Conservation (phyloP, 2,113 vertebrate genomes). For the Clarias batrachus region DNA sequence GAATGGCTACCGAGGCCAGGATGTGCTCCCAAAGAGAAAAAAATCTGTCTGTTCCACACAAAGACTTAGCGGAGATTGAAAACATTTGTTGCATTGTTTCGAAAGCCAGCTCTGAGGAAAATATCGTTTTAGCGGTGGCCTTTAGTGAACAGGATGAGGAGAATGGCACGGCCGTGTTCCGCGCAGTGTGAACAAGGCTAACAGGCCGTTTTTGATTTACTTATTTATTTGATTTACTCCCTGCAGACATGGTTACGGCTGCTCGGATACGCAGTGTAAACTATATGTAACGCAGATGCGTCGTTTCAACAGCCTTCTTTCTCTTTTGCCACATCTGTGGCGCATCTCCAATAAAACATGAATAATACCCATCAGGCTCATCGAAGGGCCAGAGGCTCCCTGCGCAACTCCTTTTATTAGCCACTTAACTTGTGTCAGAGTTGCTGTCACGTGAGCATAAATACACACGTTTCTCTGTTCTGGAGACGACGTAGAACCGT, state of each 20-base stretch:
- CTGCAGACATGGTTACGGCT: slow-evolving; percentile 13
- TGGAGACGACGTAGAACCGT: background rate
- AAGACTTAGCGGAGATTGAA: slow-evolving; percentile 2
- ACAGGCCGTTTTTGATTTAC: slow-evolving; percentile 41
- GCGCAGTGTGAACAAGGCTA: slow-evolving; percentile 29
- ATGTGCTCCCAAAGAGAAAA: background rate
- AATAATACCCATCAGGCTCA: slow-evolving; percentile 48
- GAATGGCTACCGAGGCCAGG: background rate
- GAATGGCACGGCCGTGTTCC: slow-evolving; percentile 31
- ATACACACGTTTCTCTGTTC: background rate
- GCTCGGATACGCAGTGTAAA: slow-evolving; percentile 28
- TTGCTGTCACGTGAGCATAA: background rate
- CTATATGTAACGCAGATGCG: slow-evolving; percentile 46
- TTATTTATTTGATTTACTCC: slow-evolving; percentile 43
- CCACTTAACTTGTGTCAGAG: slow-evolving; percentile 36
- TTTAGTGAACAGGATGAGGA: background rate
- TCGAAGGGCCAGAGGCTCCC: slow-evolving; percentile 28
- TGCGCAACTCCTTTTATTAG: slow-evolving; percentile 51
- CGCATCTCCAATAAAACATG: slow-evolving; percentile 44
- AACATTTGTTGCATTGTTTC: slow-evolving; percentile 21
- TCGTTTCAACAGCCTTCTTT: slow-evolving; percentile 16
- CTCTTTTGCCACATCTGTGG: slow-evolving; percentile 32
- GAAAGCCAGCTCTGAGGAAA: slow-evolving; percentile 10
- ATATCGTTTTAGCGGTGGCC: background rate
- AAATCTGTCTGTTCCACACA: slow-evolving; percentile 8